phyloP scores from a whole-genome alignment of 1,140 invertebrate species.

The Lepidurus arcticus region DNA sequence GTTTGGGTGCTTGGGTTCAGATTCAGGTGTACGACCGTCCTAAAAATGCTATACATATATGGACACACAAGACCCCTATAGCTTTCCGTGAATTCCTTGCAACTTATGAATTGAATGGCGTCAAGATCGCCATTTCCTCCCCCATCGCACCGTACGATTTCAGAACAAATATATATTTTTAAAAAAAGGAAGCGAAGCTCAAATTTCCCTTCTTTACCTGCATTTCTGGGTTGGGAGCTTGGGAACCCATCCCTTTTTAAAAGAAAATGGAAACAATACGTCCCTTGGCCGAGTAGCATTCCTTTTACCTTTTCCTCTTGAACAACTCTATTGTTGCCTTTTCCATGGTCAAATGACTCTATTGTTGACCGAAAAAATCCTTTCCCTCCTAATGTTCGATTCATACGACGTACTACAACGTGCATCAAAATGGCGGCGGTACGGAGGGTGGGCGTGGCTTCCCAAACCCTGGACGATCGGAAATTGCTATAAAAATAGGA shows the following conservation, averaged over 20 bases:
- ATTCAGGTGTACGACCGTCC: background rate
- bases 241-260: background rate
- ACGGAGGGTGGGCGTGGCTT: background rate
- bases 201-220: slow-evolving; percentile 7
- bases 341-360: slow-evolving; percentile 7
- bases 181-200: background rate
- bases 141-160: background rate
- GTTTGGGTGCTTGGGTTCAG: background rate
- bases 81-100: background rate
- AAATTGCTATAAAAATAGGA: background rate
- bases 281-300: background rate
- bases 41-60: background rate
- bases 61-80: background rate
- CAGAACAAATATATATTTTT: background rate
- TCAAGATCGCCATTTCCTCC: background rate
- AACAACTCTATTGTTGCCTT: background rate
- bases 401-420: background rate
- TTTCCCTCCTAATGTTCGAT: background rate
- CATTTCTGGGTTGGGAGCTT: background rate
- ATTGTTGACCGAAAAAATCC: background rate
- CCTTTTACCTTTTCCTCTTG: background rate
- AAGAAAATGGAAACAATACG: background rate
- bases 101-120: slow-evolving; percentile 8
- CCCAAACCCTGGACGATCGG: background rate
- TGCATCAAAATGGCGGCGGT: background rate